A percentile compares a stretch with the other conserved stretches of the same genome.
Evolutionary conservation across 1,140 invertebrate genomes (phyloP).

Genomic region (Antheraea pernyi): DNA sequence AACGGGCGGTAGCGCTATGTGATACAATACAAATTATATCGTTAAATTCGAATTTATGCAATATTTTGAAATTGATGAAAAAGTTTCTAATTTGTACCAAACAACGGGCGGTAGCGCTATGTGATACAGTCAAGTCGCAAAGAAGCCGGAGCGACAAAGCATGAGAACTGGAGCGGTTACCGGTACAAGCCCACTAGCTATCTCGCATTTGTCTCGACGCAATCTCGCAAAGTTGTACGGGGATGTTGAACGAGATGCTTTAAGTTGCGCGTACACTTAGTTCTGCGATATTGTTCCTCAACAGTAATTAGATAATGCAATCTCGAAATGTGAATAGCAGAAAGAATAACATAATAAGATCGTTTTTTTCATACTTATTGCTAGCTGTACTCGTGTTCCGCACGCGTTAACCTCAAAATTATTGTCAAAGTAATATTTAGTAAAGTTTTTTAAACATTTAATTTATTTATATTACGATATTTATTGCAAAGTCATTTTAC

Average conservation of each 20-base stretch:
- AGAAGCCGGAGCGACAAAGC: conserved; percentile 36
- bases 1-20: conserved; percentile 29
- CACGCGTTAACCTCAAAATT: too few species aligned
- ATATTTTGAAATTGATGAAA: not conserved
- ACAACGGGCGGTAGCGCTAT: conserved; percentile 26
- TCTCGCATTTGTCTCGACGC: conserved; percentile 37
- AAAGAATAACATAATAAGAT: too few species aligned
- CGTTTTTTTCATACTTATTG: too few species aligned
- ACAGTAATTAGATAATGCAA: not conserved
- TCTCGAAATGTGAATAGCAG: too few species aligned
- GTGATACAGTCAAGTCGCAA: conserved; percentile 42
- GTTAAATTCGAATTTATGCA: not conserved
- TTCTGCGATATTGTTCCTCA: not conserved
- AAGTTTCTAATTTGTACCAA: not conserved
- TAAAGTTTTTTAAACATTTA: too few species aligned
- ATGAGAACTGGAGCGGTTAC: conserved; percentile 46
- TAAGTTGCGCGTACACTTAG: not conserved
- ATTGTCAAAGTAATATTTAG: too few species aligned
- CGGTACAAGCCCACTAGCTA: conserved; percentile 39
- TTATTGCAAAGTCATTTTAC: too few species aligned
- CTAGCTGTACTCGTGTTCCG: too few species aligned
- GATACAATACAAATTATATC: conserved; percentile 19
- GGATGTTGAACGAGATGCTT: conserved; percentile 14
- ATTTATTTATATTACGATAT: too few species aligned
- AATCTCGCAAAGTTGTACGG: conserved; percentile 20